A percentile compares a stretch with the other conserved stretches of the same genome.
Conservation (phyloP, 2,888 invertebrate species). For the Platycheirus albimanus region DNA sequence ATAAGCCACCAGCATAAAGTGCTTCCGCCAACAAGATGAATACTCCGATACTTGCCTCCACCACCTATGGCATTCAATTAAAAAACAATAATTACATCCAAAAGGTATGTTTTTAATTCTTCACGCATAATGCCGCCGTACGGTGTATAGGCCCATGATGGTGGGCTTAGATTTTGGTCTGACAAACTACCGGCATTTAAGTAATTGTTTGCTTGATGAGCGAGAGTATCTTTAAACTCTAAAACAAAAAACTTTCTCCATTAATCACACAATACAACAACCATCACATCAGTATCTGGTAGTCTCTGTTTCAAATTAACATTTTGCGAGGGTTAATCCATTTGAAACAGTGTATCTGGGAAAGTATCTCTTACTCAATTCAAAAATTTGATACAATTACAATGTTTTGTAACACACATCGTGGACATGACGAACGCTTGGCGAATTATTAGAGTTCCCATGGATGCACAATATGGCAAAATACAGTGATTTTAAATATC, state of each 20-base stretch:
- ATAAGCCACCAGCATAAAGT: slow-evolving; percentile 9
- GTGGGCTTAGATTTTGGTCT: slow-evolving; percentile 8
- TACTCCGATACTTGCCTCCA: not conserved
- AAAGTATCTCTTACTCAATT: not conserved
- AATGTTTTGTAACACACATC: slow-evolving; percentile 5
- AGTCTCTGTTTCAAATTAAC: not conserved
- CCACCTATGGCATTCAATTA: slow-evolving; percentile 7
- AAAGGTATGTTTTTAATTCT: slow-evolving; percentile 4
- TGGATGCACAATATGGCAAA: not conserved
- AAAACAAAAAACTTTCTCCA: slow-evolving; percentile 28
- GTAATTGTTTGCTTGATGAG: not conserved
- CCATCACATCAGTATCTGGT: too few relatives aligned
- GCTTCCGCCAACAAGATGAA: slow-evolving; percentile 25
- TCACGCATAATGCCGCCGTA: slow-evolving; percentile 8
- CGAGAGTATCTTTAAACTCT: slow-evolving; percentile 1
- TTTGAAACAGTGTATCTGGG: not conserved
- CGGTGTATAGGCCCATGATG: not conserved
- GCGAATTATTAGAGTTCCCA: slow-evolving; percentile 6
- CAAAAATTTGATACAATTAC: not conserved
- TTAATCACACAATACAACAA: slow-evolving; percentile 1
- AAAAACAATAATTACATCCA: not conserved
- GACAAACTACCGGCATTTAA: slow-evolving; percentile 30
- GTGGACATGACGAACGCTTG: not conserved
- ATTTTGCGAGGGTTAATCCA: not conserved
- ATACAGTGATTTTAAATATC: not conserved